Base-by-base conservation (phyloP, 1,140 invertebrate species). In the Temnothorax nylanderi region DNA sequence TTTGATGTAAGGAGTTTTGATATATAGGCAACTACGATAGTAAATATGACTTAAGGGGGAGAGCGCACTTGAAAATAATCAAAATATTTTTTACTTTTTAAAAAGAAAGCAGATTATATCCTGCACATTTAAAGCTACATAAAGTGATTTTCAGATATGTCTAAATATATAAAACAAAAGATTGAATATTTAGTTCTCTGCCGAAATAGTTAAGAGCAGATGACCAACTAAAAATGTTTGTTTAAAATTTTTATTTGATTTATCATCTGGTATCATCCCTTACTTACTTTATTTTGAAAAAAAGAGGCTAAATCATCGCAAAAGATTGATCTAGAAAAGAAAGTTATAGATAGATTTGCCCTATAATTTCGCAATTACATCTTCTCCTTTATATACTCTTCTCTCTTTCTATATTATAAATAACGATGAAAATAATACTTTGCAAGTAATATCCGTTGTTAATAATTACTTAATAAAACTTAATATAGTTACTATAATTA, bases 391-490 rank as follows among this genome's bases (percentile, higher is more conserved):
- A 49, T 16, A 49, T 16, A 13, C 3, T 10, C 10, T 47, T 47
- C 44, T 47, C 54, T 56, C 54, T 56, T 26, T 58, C 4, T 62
- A 0, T 64, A 37, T 7, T 37, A 64, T 26, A 11, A 11, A 34
- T 37, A 64, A 37, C 3, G 8, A 64, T 34, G 34, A n/a, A 18
- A 64, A 37, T 64, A 60, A 26, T 13, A 49, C 47, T 56, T 64
- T 16, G 34, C 1, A 64, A 64, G 16, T 64, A 64, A n/a, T 56
- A 56, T 41, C 13, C 13, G 11, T 7, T 21, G 5, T 47, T 69
- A 69, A 69, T 69, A 69, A 69, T 26, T 64, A n/a, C 16, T 64
- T 64, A 64, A 64, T 37, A 37, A 64, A 64, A n/a, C 2, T 37
- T 37, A 64, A 26, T 37, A 34, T 26, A 26, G 26, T 26, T 26